phyloP scores from a whole-genome alignment of 2,888 invertebrate genomes.

The Chrysolina oricalcia region DNA sequence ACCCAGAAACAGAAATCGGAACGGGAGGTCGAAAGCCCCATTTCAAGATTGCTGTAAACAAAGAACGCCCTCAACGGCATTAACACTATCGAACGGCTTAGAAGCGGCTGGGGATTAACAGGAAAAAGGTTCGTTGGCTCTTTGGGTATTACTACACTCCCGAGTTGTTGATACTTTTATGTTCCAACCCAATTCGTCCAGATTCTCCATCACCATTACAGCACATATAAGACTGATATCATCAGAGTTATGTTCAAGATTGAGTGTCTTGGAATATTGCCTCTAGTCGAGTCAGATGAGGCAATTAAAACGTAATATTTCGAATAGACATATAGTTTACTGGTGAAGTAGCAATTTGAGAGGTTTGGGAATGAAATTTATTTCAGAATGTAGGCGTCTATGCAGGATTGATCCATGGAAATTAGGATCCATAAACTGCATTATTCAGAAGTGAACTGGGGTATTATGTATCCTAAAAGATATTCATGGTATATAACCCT shows the following conservation, averaged over 20 bases:
- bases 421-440: too few species aligned
- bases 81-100: slow-evolving; percentile 13
- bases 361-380: not conserved
- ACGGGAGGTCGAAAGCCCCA: not conserved
- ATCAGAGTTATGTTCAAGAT: slow-evolving; percentile 5
- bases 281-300: not conserved
- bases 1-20: not conserved
- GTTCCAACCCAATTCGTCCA: slow-evolving; percentile 4
- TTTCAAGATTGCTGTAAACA: not conserved
- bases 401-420: too few species aligned
- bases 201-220: slow-evolving; percentile 7
- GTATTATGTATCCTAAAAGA: too few species aligned
- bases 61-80: slow-evolving; percentile 7
- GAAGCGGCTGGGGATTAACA: slow-evolving; percentile 10
- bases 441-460: too few species aligned
- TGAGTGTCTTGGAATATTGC: not conserved
- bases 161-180: slow-evolving; percentile 25
- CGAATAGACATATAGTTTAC: not conserved
- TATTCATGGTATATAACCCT: too few species aligned
- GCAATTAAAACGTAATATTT: not conserved
- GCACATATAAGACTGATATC: not conserved
- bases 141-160: not conserved
- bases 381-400: not conserved
- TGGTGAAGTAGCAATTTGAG: not conserved
- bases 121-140: slow-evolving; percentile 27